A percentile compares a stretch with the other conserved stretches of the same genome.
phyloP scores from a whole-genome alignment of 2,113 vertebrate species.

The Turdus rufiventris region DNA sequence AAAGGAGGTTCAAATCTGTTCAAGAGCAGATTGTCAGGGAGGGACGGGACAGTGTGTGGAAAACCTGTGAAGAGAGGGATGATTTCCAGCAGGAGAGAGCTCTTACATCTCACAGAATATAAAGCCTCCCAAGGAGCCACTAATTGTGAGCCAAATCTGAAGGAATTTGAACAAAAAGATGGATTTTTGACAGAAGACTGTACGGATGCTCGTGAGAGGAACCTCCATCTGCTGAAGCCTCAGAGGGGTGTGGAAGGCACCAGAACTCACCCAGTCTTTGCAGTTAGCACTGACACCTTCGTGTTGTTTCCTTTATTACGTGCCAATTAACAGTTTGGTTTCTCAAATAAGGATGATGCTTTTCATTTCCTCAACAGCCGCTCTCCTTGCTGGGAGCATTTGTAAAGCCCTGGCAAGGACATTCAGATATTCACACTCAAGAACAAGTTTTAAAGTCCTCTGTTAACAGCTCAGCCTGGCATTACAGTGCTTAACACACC shows the following conservation, averaged over 20 bases:
- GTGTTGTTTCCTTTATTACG: neutral
- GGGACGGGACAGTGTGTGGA: fast-evolving
- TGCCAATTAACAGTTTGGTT: neutral
- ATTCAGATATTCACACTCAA: neutral
- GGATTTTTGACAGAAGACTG: neutral
- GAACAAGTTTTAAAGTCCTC: neutral
- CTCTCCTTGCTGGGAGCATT: neutral
- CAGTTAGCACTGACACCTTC: neutral
- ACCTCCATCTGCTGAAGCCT: neutral
- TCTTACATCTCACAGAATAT: neutral
- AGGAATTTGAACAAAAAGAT: neutral
- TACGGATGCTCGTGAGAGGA: neutral
- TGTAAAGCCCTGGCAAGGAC: neutral
- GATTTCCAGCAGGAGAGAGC: neutral
- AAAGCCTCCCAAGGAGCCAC: neutral
- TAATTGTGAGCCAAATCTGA: neutral
- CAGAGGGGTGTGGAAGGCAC: neutral
- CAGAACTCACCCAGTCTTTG: neutral
- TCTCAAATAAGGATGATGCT: neutral
- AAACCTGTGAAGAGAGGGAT: neutral
- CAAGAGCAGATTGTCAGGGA: neutral
- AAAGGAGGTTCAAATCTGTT: neutral
- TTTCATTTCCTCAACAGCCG: neutral
- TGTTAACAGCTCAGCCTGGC: neutral
- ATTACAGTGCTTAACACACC: fast-evolving